Evolutionary conservation across 2,113 vertebrate genomes (phyloP), one percentile per base, ranked within the genome.

Genomic region (Cichladusa arquata): DNA sequence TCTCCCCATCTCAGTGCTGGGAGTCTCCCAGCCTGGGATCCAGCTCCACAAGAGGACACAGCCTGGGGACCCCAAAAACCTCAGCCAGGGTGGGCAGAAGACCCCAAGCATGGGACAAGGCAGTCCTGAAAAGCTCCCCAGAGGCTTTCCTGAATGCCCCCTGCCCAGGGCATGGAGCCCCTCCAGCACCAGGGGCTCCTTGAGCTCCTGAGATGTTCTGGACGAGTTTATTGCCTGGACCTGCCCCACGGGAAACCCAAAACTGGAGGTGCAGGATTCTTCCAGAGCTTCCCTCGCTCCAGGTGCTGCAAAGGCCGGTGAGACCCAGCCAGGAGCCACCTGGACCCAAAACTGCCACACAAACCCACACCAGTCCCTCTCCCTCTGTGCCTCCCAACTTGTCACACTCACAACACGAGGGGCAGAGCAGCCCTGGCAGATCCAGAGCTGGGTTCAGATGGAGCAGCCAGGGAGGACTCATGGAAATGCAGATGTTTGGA

Each of bases 131-230:
- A 56, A 69, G 54, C 25, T 50, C 62, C 38, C 48, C 5, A 4
- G 15, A 65, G 61, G 28, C 23, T 90, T 53, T 79, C 14, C 70
- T 14, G 28, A 42, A 61, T 33, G 12, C 1, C 4, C 19, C 34
- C 33, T 14, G 11, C 6, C 26, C 56, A 15, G 31, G 42, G 42
- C 44, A 67, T 0, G 0, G 61, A 58, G 53, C 18, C 8, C n/a
- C 51, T 19, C 24, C 29, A 36, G 65, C 6, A 6, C 23, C 6
- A 36, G 19, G 5, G 6, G 12, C 9, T 29, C 26, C 34, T 36
- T 15, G 26, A 47, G 6, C 26, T 38, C 18, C 25, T 19, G 20
- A 40, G 42, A 13, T 2, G 0, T 8, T 26, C 42, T 50, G 80
- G 40, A 29, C 3, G n/a, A 45, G 28, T 44, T 42, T 12, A 44